Evolutionary conservation across 2,113 vertebrate species (phyloP).

Genomic region (Ancistrus triradiatus): DNA sequence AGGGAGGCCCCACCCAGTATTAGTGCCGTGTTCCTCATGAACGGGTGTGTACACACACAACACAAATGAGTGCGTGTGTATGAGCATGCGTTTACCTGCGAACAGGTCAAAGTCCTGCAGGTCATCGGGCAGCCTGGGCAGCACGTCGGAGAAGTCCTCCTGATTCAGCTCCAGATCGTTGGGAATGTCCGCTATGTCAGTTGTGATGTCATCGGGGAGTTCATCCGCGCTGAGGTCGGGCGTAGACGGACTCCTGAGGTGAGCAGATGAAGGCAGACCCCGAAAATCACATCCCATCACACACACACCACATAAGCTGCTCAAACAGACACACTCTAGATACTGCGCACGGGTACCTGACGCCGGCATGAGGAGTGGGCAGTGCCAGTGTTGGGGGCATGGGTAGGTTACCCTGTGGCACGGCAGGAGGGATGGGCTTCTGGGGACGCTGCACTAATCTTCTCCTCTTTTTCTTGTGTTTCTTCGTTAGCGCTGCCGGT

Average conservation of each 20-base stretch:
- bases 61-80: neutral
- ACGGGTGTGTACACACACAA: too few species aligned
- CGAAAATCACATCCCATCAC: too few species aligned
- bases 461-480: slow-evolving; percentile 97
- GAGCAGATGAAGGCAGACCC: neutral
- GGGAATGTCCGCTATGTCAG: slow-evolving; percentile 98
- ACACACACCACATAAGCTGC: too few species aligned
- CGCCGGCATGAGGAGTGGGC: slow-evolving; percentile 79
- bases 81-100: slow-evolving; percentile 78
- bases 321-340: too few species aligned
- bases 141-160: slow-evolving; percentile 95
- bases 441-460: slow-evolving; percentile 91
- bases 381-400: slow-evolving; percentile 91
- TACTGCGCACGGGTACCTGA: slow-evolving; percentile 71
- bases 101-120: slow-evolving; percentile 98
- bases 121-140: slow-evolving; percentile 91
- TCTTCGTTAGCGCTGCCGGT: slow-evolving; percentile 98
- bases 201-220: slow-evolving; percentile 96
- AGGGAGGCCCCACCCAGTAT: too few species aligned
- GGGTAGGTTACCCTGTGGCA: slow-evolving; percentile 95
- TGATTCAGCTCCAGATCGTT: slow-evolving; percentile 97
- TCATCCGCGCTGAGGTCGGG: slow-evolving; percentile 94
- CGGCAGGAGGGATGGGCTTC: slow-evolving; percentile 95
- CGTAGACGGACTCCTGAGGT: slow-evolving; percentile 88
- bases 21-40: neutral